Percentiles rank a stretch among this genome's conserved stretches.
These are phyloP conservation scores for Limenitis camilla DNA, from an alignment of 2,888 invertebrate genomes.

Conservation along the genomic window DNA sequence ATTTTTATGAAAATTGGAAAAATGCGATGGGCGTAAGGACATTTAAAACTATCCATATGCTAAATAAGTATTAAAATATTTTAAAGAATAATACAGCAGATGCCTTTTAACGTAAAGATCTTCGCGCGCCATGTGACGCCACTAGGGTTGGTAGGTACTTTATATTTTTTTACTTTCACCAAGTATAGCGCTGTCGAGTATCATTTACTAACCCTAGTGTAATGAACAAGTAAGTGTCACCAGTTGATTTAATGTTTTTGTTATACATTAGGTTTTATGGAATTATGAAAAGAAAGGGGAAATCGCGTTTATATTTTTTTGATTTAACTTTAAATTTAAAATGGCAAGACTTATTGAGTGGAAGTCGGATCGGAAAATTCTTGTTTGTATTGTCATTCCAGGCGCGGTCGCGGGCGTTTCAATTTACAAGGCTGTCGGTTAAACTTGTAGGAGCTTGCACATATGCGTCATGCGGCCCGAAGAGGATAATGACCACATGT, in stretches of 20 bases:
- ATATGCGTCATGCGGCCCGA: slow-evolving; percentile 18
- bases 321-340: background rate
- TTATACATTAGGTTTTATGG: too few species aligned
- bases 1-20: too few species aligned
- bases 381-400: slow-evolving; percentile 8
- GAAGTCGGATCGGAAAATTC: slow-evolving; percentile 1
- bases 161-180: background rate
- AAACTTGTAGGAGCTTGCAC: slow-evolving; percentile 13
- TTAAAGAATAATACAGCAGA: background rate
- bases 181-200: background rate
- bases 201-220: slow-evolving; percentile 1
- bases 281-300: too few species aligned
- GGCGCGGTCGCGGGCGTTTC: slow-evolving; percentile 5
- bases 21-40: too few species aligned
- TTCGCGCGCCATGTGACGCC: background rate
- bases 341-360: background rate
- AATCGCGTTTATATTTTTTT: too few species aligned
- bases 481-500: slow-evolving; percentile 56
- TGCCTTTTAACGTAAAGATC: background rate
- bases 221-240: background rate
- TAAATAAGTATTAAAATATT: too few species aligned
- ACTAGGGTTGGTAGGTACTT: background rate
- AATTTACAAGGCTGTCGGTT: slow-evolving; percentile 4
- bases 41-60: too few species aligned
- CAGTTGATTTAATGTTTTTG: too few species aligned